Percentiles rank a stretch among this genome's conserved stretches.
These are phyloP conservation scores for Pterophyllum scalare DNA, from an alignment of 2,113 vertebrate genomes.

Conservation along the genomic window DNA sequence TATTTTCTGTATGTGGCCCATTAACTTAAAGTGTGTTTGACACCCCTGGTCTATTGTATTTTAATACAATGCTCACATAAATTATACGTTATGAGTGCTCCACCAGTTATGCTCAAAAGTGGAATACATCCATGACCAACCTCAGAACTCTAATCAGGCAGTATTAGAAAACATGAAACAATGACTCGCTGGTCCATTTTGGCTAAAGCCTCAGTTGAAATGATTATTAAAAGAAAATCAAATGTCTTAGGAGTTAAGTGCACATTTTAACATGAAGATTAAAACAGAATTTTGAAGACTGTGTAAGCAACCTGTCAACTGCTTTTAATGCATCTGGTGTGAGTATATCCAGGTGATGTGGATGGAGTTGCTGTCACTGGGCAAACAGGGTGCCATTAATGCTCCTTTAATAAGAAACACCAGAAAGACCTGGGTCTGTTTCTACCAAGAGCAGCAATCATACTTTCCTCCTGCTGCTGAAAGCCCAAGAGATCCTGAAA, in stretches of 20 bases:
- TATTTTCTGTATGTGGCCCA: not conserved
- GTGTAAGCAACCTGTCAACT: not conserved
- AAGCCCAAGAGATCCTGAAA: conserved; percentile 12
- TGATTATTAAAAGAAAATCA: conserved; percentile 6
- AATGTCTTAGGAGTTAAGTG: not conserved
- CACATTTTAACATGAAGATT: not conserved
- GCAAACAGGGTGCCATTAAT: not conserved
- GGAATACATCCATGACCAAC: not conserved
- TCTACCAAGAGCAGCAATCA: conserved; percentile 18
- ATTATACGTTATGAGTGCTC: not conserved
- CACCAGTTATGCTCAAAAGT: not conserved
- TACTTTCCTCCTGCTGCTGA: conserved; percentile 3
- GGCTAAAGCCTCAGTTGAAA: not conserved
- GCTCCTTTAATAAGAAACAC: not conserved
- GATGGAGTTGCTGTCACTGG: conserved; percentile 1
- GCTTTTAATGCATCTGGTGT: not conserved
- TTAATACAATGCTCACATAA: not conserved
- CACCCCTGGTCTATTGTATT: not conserved
- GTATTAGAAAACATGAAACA: not conserved
- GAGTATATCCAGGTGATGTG: not conserved
- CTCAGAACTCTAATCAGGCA: not conserved
- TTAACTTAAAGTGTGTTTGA: not conserved
- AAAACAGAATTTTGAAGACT: no score
- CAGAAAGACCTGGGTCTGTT: not conserved
- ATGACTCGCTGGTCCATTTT: not conserved